A percentile compares a stretch with the other conserved stretches of the same genome.
phyloP scores from a whole-genome alignment of 2,888 invertebrate genomes.

The Himalopsyche kuldschensis region DNA sequence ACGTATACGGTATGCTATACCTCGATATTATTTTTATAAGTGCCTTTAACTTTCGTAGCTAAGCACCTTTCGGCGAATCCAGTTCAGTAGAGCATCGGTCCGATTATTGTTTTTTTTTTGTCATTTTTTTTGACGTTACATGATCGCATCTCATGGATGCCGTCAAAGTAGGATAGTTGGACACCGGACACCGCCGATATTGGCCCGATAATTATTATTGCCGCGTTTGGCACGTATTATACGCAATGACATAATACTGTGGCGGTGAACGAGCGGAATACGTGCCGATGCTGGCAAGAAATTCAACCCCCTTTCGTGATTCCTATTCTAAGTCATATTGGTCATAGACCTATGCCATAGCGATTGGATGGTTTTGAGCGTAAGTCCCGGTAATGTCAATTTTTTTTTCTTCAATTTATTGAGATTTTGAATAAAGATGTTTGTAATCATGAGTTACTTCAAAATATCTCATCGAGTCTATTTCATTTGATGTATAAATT shows the following conservation, averaged over 20 bases:
- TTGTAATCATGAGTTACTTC: too few species aligned
- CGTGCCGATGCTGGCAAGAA: neutral
- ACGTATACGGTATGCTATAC: too few species aligned
- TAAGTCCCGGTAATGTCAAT: too few species aligned
- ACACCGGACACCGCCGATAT: neutral
- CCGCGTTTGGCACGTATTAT: neutral
- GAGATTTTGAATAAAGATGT: too few species aligned
- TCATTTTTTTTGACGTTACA: neutral
- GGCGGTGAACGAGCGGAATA: neutral
- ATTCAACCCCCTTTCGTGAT: neutral
- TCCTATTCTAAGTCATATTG: too few species aligned
- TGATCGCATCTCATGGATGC: neutral
- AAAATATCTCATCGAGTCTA: too few species aligned
- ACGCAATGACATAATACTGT: neutral
- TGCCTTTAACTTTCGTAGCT: neutral
- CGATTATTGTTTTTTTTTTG: neutral
- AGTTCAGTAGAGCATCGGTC: neutral
- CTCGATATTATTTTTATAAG: neutral
- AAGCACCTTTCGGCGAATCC: neutral
- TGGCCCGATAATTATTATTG: neutral
- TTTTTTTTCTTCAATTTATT: too few species aligned
- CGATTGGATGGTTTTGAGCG: too few species aligned
- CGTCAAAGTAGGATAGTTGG: neutral
- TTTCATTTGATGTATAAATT: too few species aligned
- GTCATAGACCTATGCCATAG: too few species aligned